Conservation (phyloP, 2,888 invertebrate genomes). For the Aromia moschata region DNA sequence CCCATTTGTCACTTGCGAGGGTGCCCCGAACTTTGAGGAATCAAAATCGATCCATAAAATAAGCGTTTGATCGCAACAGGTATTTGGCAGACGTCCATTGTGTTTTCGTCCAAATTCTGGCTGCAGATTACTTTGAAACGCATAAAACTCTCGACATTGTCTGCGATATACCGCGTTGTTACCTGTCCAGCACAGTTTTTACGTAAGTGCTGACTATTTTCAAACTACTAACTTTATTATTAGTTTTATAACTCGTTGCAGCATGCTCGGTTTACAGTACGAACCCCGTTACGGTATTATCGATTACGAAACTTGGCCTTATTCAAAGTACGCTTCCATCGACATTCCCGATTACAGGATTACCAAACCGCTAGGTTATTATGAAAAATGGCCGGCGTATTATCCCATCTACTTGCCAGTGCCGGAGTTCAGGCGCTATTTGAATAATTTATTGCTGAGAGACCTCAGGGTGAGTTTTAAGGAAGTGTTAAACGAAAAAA, state of each 20-base stretch:
- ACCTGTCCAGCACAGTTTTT: neutral
- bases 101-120: neutral
- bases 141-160: constrained; percentile 10
- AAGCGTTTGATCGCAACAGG: neutral
- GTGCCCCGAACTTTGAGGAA: neutral
- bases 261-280: constrained; percentile 47
- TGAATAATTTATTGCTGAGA: constrained; percentile 46
- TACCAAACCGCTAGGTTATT: constrained; percentile 45
- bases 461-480: constrained; percentile 43
- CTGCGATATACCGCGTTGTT: neutral
- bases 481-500: neutral
- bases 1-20: too few species aligned
- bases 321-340: constrained; percentile 45
- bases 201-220: constrained; percentile 2
- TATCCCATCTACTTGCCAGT: constrained; percentile 44
- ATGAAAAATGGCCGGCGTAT: constrained; percentile 45
- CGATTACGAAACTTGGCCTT: constrained; percentile 43
- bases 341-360: constrained; percentile 47
- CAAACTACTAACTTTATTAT: neutral
- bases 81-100: constrained; percentile 9
- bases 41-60: neutral
- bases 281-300: constrained; percentile 41
- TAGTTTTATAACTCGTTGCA: neutral
- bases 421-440: constrained; percentile 44
- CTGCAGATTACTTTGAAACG: neutral